phyloP scores from a whole-genome alignment of 2,888 invertebrate species.

The Melanargia galathea region DNA sequence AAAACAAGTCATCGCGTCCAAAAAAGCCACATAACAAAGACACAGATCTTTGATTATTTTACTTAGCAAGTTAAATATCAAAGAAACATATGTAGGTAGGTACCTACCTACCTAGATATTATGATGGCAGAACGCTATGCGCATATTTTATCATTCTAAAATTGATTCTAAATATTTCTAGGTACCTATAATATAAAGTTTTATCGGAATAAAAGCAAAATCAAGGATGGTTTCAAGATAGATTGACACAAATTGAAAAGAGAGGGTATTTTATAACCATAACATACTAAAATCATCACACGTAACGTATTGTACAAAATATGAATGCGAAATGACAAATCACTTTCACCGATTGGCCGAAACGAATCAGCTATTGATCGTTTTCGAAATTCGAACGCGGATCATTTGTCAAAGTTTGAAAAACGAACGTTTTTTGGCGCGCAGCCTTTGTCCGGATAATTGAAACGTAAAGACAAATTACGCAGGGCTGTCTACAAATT shows the following conservation, averaged over 20 bases:
- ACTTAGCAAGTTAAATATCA: no score
- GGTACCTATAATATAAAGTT: no score
- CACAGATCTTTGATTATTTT: no score
- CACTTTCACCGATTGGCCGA: conserved; percentile 63
- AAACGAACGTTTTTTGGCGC: conserved; percentile 42
- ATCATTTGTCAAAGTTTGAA: conserved; percentile 75
- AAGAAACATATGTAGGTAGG: no score
- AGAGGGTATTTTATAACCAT: conserved; percentile 1
- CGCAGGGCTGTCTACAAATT: conserved; percentile 28
- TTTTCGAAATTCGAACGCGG: conserved; percentile 60
- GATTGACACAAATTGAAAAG: neutral
- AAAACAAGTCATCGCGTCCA: no score
- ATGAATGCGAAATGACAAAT: conserved; percentile 66
- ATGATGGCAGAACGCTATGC: no score
- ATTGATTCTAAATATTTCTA: no score
- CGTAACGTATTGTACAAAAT: conserved; percentile 11
- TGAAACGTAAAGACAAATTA: conserved; percentile 41
- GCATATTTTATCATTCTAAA: no score
- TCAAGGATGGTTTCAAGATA: neutral
- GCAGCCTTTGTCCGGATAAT: conserved; percentile 36
- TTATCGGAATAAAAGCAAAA: neutral
- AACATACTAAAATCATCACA: neutral
- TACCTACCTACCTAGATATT: no score
- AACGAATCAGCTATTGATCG: conserved; percentile 73
- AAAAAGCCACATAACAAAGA: no score